Base-by-base conservation (phyloP, 2,113 vertebrate genomes). In the Arvicanthis niloticus region DNA sequence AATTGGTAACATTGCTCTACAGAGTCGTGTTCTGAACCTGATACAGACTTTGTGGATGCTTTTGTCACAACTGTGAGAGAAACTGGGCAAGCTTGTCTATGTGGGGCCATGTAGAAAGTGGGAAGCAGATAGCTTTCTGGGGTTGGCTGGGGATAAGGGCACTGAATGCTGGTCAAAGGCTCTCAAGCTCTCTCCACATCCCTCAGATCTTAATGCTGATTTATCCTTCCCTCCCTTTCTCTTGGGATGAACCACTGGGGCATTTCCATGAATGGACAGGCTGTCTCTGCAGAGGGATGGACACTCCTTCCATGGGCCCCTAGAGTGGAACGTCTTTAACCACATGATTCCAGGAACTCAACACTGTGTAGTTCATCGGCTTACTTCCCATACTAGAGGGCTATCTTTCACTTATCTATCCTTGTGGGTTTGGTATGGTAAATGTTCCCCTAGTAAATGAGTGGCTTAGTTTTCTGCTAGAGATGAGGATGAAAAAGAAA, bases 141-240 rank as follows among this genome's bases (percentile, higher is more conserved):
- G 34, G 1, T 2, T 22, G 48, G 13, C 70, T 31, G 0, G 8
- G 8, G 0, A 3, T 13, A 24, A 51, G 16, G 45, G 53, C 40
- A 40, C 53, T 62, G 68, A 65, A 60, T 19, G 6, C 29, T 31
- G 58, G 42, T 8, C 51, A 24, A 5, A 65, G 60, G 4, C 37
- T 67, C 60, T 88, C 81, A 42, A 70, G 48, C 15, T 67, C 81
- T 45, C 29, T 58, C 13, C 29, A 26, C 0, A 7, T 9, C n/a
- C 51, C 12, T n/a, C 31, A 1, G 40, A n/a, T 51, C 51, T 40
- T 5, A 7, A 3, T 13, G 42, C 29, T 51, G 4, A 3, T 48
- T 29, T 77, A 65, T 48, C n/a, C 17, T 77, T 84, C 31, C 19
- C 17, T 42, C 40, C 51, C 19, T 85, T 76, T 73, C 40, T 75